Base-by-base conservation (phyloP, 2,888 invertebrate species). In the Nephrotoma appendiculata region DNA sequence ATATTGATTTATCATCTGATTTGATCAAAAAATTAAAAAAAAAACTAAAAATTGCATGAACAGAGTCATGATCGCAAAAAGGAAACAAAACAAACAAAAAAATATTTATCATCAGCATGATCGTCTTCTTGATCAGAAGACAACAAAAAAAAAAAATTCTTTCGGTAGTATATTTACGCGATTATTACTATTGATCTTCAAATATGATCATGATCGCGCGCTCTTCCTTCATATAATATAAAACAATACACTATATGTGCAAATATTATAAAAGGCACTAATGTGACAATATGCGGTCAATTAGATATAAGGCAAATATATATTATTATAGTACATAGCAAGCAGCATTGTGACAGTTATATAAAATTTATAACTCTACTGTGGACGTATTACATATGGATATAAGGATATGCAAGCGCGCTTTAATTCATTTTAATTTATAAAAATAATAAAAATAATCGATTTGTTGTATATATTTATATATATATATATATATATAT, bases 221-320 rank as follows among this genome's bases (percentile, higher is more conserved):
- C 71, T 11, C 7, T 71, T 71, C 2, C n/a, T 52, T 12, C n/a
- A 15, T 71, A 19, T 71, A 19, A 19, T 71, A 19, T 19, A 19
- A 71, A 19, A 71, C 31, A 71, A 71, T 11, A 9, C 31, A 31
- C 31, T 3, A 31, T 3, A 31, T 71, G 71, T 71, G 71, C 31
- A 71, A 31, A 71, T 71, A 71, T 71, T 57, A 71, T 71, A 71
- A 31, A 71, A 31, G 71, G 71, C 41, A 84, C 84, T 84, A 84
- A 84, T 84, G 84, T 84, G 84, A 84, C 84, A 84, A 84, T 84
- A 84, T 84, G 84, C 84, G 84, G 84, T 84, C 84, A 84, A 84
- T 84, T 84, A 84, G 84, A 84, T 42, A 31, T 31, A 71, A 71
- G 71, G 71, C 71, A 71, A 71, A 71, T 71, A 71, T 71, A 71